These are phyloP conservation scores for Drosophila pruinosa DNA, from an alignment of 1,140 invertebrate genomes.

Conservation along the genomic window DNA sequence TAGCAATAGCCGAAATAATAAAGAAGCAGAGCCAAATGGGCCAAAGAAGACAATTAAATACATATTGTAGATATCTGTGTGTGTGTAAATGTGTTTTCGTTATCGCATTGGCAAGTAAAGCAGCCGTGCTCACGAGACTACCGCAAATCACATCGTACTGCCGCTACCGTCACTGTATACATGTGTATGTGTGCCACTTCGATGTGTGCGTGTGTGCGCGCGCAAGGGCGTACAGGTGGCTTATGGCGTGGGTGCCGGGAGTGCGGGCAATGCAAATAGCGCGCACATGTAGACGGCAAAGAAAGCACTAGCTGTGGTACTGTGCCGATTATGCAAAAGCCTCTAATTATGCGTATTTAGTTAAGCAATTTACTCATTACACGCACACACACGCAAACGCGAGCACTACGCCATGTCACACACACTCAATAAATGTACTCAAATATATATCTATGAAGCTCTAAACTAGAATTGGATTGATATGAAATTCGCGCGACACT, in stretches of 20 bases:
- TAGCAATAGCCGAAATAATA: conserved; percentile 34
- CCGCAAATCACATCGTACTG: conserved; percentile 43
- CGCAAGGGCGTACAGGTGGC: conserved; percentile 79
- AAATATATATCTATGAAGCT: conserved; percentile 1
- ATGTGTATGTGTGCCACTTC: background rate
- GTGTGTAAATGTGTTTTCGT: conserved; percentile 25
- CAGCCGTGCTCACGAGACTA: conserved; percentile 43
- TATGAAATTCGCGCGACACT: conserved; percentile 13
- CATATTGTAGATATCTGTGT: conserved; percentile 4
- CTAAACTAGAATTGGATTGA: conserved; percentile 4
- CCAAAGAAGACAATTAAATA: conserved; percentile 47
- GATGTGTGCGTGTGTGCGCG: conserved; percentile 31
- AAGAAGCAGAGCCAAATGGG: conserved; percentile 51
- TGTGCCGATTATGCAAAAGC: conserved; percentile 72
- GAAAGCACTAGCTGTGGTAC: conserved; percentile 32
- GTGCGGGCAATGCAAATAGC: conserved; percentile 51
- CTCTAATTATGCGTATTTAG: conserved; percentile 30
- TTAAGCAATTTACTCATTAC: conserved; percentile 22
- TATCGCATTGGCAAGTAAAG: conserved; percentile 35
- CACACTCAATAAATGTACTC: background rate
- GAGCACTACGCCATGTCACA: background rate
- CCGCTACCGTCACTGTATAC: conserved; percentile 3
- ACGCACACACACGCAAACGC: background rate
- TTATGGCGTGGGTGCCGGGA: conserved; percentile 57
- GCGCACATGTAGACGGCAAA: conserved; percentile 56